Evolutionary conservation across 1,140 invertebrate genomes (phyloP), one percentile per base, ranked within the genome.

Genomic region (Tigriopus japonicus): DNA sequence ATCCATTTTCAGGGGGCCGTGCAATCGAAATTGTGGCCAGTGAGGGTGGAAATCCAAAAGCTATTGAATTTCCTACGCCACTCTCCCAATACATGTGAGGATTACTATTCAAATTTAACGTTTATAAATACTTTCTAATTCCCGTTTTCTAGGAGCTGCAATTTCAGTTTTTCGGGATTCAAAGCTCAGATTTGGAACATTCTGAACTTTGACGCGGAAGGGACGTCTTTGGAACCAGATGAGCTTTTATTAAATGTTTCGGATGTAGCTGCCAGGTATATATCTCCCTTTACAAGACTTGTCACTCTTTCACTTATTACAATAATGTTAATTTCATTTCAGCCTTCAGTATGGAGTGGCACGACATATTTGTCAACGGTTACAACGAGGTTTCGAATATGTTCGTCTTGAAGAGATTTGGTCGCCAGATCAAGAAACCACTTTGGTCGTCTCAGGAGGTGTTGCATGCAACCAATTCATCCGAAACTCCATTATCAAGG

Each of bases 401-500:
- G 76, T 81, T 67, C 72, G 81, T 52, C 68, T 73, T 62, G 73
- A 76, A 63, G 69, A 80, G 28, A 68, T 86, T 0, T 74, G 88
- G 51, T 74, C 65, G n/a, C 10, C 14, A 1, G 7, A n/a, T 15
- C 15, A 14, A 28, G 41, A 15, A 21, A 41, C 5, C 35, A 41
- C 41, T n/a, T 61, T 83, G 80, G 85, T 94, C 24, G 77, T 98
- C 1, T 95, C 92, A 52, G 95, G 95, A 15, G 95, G 95, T 55
- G 93, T 95, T 12, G 94, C 93, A 6, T 86, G 87, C 68, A 98
- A 98, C 72, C 73, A 83, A 70, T 87, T 82, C 68, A 82, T 98
- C 15, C 78, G 79, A 52, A 71, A 76, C 62, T 77, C 78, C 56
- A 70, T 98, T 6, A 65, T 74, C 66, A 70, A 80, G 61, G 66